Base-by-base conservation (phyloP, 2,113 vertebrate genomes). In the Bufo bufo region DNA sequence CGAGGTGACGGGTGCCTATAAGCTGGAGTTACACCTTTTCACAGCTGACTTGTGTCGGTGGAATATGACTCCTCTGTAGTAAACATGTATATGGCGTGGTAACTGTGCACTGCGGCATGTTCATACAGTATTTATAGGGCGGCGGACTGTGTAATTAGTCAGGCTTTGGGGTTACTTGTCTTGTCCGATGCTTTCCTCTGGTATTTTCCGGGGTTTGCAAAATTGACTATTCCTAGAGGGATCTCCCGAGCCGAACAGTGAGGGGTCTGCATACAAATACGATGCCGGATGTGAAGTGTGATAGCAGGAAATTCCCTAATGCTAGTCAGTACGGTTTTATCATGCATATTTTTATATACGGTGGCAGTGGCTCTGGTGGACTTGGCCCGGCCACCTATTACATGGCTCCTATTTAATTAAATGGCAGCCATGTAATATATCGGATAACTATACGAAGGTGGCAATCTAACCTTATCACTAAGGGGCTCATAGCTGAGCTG, bases 121-220 rank as follows among this genome's bases (percentile, higher is more conserved):
- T 61, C 61, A 66, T 83, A 49, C 81, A 83, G 63, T 66, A 83
- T 83, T 49, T 65, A 83, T 83, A 13, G 56, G 33, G 16, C 58
- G 12, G 17, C 59, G 14, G 45, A 13, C 43, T 49, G 43, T 63
- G 2, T 10, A 6, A n/a, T 83, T 47, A 66, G 61, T 66, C 81
- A 23, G 9, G 79, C 79, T 47, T 82, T 82, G 43, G 58, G 58
- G 79, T 49, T 82, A 49, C 59, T 49, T 52, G 80, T 65, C 59
- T 65, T 47, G 79, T 33, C 3, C 23, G 23, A 59, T 6, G 13
- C 56, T 43, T 23, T 45, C 58, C 16, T 45, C 14, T 43, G 61
- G 19, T 82, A 50, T 65, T 49, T 66, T 83, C 61, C 81, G 52
- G 43, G 12, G 17, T 47, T 49, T 13, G 43, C 54, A 80, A 49